phyloP scores from a whole-genome alignment of 2,797 vertebrate genomes.

The Coreius guichenoti region DNA sequence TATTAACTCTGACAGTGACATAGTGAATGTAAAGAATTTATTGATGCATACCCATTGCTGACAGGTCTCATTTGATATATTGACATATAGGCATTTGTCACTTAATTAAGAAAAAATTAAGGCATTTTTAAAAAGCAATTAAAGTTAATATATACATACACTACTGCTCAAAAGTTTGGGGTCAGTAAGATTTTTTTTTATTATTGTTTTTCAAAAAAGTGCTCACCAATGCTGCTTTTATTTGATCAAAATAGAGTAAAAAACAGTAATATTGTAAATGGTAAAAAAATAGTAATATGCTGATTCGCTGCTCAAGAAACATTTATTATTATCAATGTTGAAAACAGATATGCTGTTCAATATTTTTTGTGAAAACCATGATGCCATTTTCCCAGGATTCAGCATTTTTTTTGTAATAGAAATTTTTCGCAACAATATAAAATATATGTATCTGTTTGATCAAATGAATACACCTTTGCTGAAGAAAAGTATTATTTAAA shows the following conservation, averaged over 20 bases:
- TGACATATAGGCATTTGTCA: slow-evolving; percentile 11
- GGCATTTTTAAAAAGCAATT: slow-evolving; percentile 11
- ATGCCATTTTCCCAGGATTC: no score
- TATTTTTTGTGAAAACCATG: no score
- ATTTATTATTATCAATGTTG: no score
- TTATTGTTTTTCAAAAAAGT: neutral
- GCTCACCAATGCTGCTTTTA: neutral
- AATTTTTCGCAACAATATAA: no score
- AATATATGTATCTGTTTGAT: neutral
- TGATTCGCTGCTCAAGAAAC: no score
- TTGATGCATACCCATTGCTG: slow-evolving; percentile 14
- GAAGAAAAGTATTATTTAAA: neutral
- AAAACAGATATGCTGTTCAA: no score
- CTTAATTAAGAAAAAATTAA: slow-evolving; percentile 36
- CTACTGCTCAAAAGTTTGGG: neutral
- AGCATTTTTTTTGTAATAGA: no score
- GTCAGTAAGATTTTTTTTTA: neutral
- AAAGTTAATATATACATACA: slow-evolving; percentile 13
- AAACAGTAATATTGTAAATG: no score
- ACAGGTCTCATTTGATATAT: slow-evolving; percentile 25
- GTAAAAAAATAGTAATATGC: no score
- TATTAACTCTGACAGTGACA: slow-evolving; percentile 43
- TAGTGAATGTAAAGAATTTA: slow-evolving; percentile 32
- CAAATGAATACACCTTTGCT: neutral
- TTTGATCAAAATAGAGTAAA: no score